Percentiles rank a stretch among this genome's conserved stretches.
These are phyloP conservation scores for Cosmia trapezina DNA, from an alignment of 2,888 invertebrate genomes.

Conservation along the genomic window DNA sequence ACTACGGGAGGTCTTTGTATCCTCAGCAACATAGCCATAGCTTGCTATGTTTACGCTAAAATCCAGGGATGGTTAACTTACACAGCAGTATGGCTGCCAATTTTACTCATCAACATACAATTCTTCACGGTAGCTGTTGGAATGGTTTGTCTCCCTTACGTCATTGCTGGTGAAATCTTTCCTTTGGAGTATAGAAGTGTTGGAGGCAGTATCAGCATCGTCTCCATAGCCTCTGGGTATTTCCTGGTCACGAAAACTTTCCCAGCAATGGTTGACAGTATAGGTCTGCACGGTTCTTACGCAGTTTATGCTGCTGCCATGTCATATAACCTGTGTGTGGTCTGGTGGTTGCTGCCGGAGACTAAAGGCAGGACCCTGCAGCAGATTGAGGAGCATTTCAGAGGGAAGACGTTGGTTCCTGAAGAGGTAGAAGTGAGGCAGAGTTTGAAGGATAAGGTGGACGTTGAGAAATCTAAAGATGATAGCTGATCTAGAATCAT, in stretches of 20 bases:
- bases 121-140: conserved; percentile 89
- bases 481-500: conserved; percentile 24
- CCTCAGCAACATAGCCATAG: conserved; percentile 86
- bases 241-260: conserved; percentile 91
- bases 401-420: conserved; percentile 65
- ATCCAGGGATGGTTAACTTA: conserved; percentile 66
- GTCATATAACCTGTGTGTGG: conserved; percentile 84
- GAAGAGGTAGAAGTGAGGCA: conserved; percentile 66
- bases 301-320: conserved; percentile 87
- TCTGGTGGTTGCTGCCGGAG: conserved; percentile 91
- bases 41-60: conserved; percentile 77
- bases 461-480: conserved; percentile 52
- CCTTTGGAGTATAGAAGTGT: conserved; percentile 89
- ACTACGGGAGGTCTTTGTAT: conserved; percentile 89
- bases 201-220: conserved; percentile 90
- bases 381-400: conserved; percentile 91
- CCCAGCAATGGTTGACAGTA: conserved; percentile 83
- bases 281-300: conserved; percentile 89
- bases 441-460: conserved; percentile 53
- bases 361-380: conserved; percentile 92
- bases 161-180: conserved; percentile 92
- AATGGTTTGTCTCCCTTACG: conserved; percentile 91
- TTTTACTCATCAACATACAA: conserved; percentile 86
- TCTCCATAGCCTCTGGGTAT: conserved; percentile 88
- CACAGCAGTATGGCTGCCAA: conserved; percentile 79